Base-by-base conservation (phyloP, 1,140 invertebrate species). In the Drosophila melanica region DNA sequence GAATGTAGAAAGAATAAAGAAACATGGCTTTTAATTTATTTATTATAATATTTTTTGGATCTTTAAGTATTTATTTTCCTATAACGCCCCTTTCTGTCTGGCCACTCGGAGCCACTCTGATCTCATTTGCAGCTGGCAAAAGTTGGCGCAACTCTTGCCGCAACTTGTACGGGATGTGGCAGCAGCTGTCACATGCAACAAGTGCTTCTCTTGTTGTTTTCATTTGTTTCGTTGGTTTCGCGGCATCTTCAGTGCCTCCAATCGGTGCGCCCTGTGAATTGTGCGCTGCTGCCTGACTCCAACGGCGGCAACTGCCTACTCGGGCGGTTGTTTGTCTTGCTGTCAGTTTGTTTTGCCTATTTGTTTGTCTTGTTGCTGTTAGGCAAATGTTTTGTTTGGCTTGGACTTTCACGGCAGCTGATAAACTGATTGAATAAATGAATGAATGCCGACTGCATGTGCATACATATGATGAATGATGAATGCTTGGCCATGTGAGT, bases 341-440 rank as follows among this genome's bases (percentile, higher is more conserved):
- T 57, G 39, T 14, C 23, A 39, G 18, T 33, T 37, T 47, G 51
- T 47, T 45, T 44, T 18, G 11, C 35, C 23, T 9, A 11, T 14
- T 51, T 66, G 44, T 55, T 70, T 54, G 18, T 33, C 11, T 48
- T 37, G 27, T 12, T 33, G 30, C 37, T 37, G 16, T 50, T 57
- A 39, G 45, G 48, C 47, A 72, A 72, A 58, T 72, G 63, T 53
- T 72, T 72, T 72, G 69, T 66, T 72, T 66, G 62, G 23, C 45
- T 72, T 72, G 69, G 63, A 72, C 69, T 72, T 72, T 72, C 69
- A 72, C 69, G 54, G 54, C 12, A 11, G 45, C 57, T 68, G 55
- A 58, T 65, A 37, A 58, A 37, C 62, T 37, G 62, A 66, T 66
- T 72, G 69, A 58, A 72, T 66, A 72, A 66, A 65, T 57, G 63